Evolutionary conservation across 1,140 invertebrate genomes (phyloP), one percentile per base, ranked within the genome.

Genomic region (Trichoplusia ni): DNA sequence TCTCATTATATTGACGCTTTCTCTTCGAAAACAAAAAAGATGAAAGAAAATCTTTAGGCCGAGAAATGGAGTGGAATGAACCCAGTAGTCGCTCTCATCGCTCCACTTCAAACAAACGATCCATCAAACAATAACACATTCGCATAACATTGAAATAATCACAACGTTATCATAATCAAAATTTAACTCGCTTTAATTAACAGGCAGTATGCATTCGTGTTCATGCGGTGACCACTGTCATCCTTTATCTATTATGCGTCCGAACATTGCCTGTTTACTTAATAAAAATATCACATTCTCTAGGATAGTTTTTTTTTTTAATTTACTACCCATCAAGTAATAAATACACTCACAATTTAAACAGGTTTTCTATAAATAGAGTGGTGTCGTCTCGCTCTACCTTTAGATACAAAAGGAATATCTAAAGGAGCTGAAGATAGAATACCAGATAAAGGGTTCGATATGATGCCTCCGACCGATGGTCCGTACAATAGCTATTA

Each of bases 401-500:
- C n/a, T n/a, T n/a, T n/a, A n/a, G n/a, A n/a, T n/a, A n/a, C n/a
- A n/a, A n/a, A n/a, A n/a, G n/a, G n/a, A n/a, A n/a, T n/a, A n/a
- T n/a, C n/a, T n/a, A n/a, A n/a, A n/a, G n/a, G n/a, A n/a, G n/a
- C n/a, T n/a, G n/a, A n/a, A n/a, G n/a, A n/a, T n/a, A n/a, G n/a
- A n/a, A n/a, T n/a, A 53, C 19, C 18, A 37, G 2, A 35, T 16
- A 53, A 49, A 44, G 59, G 46, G 21, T 38, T 27, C 62, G 69
- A 78, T 71, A 80, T 75, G 75, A 77, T 75, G 73, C 77, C 73
- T 73, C 67, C 70, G 66, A 72, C 69, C 73, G 71, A 82, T 81
- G 79, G 79, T 80, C 75, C 67, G 66, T 69, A 81, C 75, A 79
- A 77, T 78, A 78, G n/a, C 76, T 69, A 66, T 56, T 71, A 79